A percentile compares a stretch with the other conserved stretches of the same genome.
Evolutionary conservation across 2,113 vertebrate species (phyloP).

Genomic region (Tetrax tetrax): DNA sequence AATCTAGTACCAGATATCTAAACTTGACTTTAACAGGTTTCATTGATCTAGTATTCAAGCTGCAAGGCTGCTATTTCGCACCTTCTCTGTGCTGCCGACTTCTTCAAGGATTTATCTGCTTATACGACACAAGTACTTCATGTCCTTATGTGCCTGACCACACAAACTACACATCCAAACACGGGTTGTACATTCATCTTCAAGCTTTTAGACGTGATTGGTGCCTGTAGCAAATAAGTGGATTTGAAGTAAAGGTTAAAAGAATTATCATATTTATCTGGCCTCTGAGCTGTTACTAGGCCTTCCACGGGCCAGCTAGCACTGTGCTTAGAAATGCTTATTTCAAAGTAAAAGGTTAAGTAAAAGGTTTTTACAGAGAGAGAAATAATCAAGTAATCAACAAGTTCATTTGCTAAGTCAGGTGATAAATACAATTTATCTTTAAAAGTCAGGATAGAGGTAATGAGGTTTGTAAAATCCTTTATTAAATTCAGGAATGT

Average conservation of each 20-base stretch:
- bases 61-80: constrained; percentile 20
- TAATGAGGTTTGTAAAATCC: neutral
- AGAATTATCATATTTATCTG: constrained; percentile 3
- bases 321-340: neutral
- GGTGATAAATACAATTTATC: neutral
- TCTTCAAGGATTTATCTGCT: neutral
- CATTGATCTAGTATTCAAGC: neutral
- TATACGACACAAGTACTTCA: neutral
- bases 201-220: neutral
- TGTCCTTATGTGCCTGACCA: neutral
- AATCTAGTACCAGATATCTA: neutral
- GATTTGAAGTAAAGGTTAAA: constrained; percentile 24
- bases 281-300: neutral
- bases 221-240: neutral
- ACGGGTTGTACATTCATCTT: neutral
- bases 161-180: neutral
- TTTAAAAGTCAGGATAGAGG: neutral
- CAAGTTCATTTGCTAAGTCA: neutral
- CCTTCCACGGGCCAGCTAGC: neutral
- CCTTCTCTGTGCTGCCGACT: neutral
- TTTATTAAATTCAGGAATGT: neutral
- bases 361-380: neutral
- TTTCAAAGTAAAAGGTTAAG: neutral
- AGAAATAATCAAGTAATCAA: neutral
- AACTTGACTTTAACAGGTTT: neutral